Conservation (phyloP, 2,113 vertebrate genomes). For the Ramphastos sulfuratus region DNA sequence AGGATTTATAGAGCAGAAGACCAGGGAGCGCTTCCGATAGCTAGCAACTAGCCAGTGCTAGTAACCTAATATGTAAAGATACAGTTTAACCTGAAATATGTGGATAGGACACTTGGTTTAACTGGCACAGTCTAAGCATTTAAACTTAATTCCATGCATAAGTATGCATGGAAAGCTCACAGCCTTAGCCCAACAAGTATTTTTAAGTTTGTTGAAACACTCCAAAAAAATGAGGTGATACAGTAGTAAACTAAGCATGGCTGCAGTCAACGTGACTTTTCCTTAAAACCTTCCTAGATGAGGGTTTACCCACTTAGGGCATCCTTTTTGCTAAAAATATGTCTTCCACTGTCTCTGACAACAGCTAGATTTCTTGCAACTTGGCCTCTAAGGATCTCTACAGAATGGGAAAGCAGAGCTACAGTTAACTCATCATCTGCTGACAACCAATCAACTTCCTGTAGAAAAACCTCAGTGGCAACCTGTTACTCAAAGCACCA, state of each 20-base stretch:
- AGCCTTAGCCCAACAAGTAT: neutral
- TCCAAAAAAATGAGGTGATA: neutral
- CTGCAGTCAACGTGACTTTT: neutral
- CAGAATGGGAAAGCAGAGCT: neutral
- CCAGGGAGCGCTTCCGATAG: neutral
- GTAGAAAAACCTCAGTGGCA: neutral
- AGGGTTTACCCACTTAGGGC: neutral
- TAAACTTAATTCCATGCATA: neutral
- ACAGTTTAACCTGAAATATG: neutral
- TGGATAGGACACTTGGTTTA: neutral
- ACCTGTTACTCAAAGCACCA: neutral
- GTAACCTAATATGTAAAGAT: neutral
- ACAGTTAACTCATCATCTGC: neutral
- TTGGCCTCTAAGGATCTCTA: neutral
- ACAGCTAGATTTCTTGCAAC: neutral
- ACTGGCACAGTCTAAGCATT: neutral
- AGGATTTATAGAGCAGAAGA: conserved; percentile 8
- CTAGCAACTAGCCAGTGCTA: neutral
- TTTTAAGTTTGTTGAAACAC: neutral
- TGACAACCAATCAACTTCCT: neutral
- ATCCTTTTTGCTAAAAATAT: neutral
- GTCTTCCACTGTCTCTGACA: neutral
- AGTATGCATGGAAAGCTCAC: neutral
- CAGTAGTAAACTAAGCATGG: neutral
- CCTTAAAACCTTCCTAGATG: neutral